Evolutionary conservation across 2,113 vertebrate genomes (phyloP).

Genomic region (Hippolais icterina): DNA sequence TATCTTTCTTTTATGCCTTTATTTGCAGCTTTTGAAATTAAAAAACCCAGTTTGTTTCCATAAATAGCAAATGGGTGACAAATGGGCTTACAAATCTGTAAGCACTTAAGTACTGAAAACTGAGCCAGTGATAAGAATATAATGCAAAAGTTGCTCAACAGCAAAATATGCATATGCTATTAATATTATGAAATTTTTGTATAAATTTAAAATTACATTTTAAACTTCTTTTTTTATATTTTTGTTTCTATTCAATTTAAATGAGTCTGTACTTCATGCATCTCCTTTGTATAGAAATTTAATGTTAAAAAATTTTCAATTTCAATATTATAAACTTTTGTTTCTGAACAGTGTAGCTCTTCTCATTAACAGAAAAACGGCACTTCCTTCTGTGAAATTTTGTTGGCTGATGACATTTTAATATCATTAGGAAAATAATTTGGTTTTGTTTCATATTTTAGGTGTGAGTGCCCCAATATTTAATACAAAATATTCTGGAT

Average conservation of each 20-base stretch:
- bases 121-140: not conserved
- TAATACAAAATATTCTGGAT: not conserved
- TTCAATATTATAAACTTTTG: not conserved
- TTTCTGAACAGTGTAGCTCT: not conserved
- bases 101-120: not conserved
- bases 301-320: not conserved
- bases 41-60: not conserved
- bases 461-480: not conserved
- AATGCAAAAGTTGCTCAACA: not conserved
- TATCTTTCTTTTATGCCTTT: not conserved
- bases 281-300: not conserved
- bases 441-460: accelerated
- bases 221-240: not conserved
- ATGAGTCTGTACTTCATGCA: not conserved
- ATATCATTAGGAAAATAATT: not conserved
- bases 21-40: not conserved
- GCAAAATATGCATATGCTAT: not conserved
- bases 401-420: not conserved
- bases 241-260: not conserved
- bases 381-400: not conserved
- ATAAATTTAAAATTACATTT: not conserved
- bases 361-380: not conserved
- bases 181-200: not conserved
- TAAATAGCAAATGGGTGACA: not conserved
- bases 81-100: too few species aligned